phyloP scores from a whole-genome alignment of 2,113 vertebrate species.

The Girardinichthys multiradiatus region DNA sequence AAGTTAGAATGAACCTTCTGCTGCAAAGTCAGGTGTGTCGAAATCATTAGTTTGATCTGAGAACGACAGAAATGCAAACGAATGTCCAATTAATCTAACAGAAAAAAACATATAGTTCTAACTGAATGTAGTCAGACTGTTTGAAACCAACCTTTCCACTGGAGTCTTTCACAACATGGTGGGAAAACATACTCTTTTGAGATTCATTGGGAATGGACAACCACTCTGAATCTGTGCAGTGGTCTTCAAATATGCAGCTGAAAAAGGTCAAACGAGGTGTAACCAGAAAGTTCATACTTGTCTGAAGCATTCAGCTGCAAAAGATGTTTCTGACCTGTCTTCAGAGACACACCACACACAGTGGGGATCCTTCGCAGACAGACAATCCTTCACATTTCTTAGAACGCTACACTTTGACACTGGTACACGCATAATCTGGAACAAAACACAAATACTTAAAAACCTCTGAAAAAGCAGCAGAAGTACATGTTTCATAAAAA shows the following conservation, averaged over 20 bases:
- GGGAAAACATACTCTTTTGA: constrained; percentile 61
- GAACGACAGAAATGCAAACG: background rate
- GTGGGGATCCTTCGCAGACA: constrained; percentile 86
- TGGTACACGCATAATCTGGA: constrained; percentile 85
- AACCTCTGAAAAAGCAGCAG: background rate
- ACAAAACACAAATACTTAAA: constrained; percentile 21
- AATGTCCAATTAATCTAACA: background rate
- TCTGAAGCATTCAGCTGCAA: background rate
- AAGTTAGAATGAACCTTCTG: background rate
- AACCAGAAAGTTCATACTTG: background rate
- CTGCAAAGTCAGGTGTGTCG: background rate
- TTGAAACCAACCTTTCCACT: constrained; percentile 45
- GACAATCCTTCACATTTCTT: constrained; percentile 77
- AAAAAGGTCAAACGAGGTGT: background rate
- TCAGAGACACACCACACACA: constrained; percentile 88
- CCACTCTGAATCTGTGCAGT: constrained; percentile 69
- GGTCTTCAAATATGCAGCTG: constrained; percentile 71
- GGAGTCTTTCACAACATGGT: constrained; percentile 21
- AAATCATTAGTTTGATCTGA: background rate
- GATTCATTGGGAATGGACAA: constrained; percentile 60
- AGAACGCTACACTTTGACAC: constrained; percentile 83
- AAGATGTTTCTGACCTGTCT: constrained; percentile 53
- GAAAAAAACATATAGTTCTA: background rate
- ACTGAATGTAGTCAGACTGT: fast-evolving
- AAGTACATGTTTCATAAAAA: background rate